Evolutionary conservation across 2,113 vertebrate genomes (phyloP), one percentile per base, ranked within the genome.

Genomic region (Sylvilagus bachmani): DNA sequence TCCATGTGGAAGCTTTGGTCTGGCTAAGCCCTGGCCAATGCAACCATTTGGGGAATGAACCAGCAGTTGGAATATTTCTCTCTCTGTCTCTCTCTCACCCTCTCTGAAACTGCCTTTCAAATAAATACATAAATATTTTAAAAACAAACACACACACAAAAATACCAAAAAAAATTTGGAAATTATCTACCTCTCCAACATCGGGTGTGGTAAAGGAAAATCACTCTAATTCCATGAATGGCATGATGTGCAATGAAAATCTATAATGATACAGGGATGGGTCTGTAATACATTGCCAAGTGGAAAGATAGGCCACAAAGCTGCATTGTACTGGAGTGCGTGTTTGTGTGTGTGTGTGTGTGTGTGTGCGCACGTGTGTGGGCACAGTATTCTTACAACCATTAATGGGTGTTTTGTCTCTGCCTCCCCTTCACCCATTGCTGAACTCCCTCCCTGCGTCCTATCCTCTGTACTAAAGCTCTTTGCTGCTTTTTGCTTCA

Each of bases 401-500:
- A 62, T 53, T 24, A 84, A 92, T 44, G 80, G 77, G 58, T 58
- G 36, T 4, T 89, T 61, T 80, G 27, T 24, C 6, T 66, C 71
- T 36, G 21, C 14, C 53, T 90, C 90, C 90, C 84, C 88, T 66
- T 74, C 83, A 29, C 36, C n/a, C 31, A 86, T 83, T 75, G 66
- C n/a, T 36, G 25, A 70, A 13, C n/a, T 31, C 53, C 66, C 27
- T 86, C 80, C 62, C 27, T 38, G 21, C 2, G 25, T n/a, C 14
- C 51, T 2, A 3, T 38, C 61, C 38, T 75, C 61, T 6, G 75
- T 31, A 36, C 29, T 61, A 31, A 90, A 90, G n/a, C 53, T 55
- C 82, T 90, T 70, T 51, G 78, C 89, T 73, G 67, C 77, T 78
- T 31, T 10, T 36, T n/a, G 81, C 86, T 82, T 64, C 62, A 0